A percentile compares a stretch with the other conserved stretches of the same genome.
phyloP scores from a whole-genome alignment of 2,888 invertebrate species.

The Nymphalis c-album region DNA sequence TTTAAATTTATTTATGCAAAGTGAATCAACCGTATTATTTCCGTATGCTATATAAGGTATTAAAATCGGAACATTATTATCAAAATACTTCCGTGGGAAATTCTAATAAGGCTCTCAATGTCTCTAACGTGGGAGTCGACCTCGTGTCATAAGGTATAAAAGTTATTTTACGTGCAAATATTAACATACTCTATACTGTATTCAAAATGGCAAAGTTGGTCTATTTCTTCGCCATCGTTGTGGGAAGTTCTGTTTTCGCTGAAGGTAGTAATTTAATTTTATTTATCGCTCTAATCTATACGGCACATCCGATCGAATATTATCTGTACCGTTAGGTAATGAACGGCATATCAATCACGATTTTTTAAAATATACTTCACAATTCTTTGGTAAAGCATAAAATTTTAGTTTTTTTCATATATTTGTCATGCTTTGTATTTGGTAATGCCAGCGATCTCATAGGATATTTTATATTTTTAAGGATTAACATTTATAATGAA shows the following conservation, averaged over 20 bases:
- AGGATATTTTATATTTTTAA: too few relatives aligned
- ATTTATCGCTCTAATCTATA: conserved; percentile 41
- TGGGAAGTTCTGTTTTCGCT: conserved; percentile 48
- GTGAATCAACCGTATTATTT: conserved; percentile 25
- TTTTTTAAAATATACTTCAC: background rate
- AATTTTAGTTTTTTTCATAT: background rate
- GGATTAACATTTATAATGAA: too few relatives aligned
- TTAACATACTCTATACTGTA: conserved; percentile 54
- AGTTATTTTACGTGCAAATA: conserved; percentile 56
- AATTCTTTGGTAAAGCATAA: background rate
- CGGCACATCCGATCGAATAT: background rate
- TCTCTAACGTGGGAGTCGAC: conserved; percentile 61
- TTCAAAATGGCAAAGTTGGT: conserved; percentile 53
- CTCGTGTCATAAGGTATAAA: conserved; percentile 72
- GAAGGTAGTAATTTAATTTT: conserved; percentile 61
- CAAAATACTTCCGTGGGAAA: conserved; percentile 31
- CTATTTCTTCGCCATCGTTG: conserved; percentile 39
- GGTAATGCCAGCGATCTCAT: too few relatives aligned
- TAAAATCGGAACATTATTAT: conserved; percentile 24
- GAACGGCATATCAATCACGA: background rate
- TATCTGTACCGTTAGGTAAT: conserved; percentile 36
- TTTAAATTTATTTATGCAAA: conserved; percentile 16
- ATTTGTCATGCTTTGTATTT: too few relatives aligned
- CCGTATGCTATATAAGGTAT: conserved; percentile 29
- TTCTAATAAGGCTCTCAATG: conserved; percentile 26